Evolutionary conservation across 2,888 invertebrate genomes (phyloP).

Genomic region (Rutpela maculata): DNA sequence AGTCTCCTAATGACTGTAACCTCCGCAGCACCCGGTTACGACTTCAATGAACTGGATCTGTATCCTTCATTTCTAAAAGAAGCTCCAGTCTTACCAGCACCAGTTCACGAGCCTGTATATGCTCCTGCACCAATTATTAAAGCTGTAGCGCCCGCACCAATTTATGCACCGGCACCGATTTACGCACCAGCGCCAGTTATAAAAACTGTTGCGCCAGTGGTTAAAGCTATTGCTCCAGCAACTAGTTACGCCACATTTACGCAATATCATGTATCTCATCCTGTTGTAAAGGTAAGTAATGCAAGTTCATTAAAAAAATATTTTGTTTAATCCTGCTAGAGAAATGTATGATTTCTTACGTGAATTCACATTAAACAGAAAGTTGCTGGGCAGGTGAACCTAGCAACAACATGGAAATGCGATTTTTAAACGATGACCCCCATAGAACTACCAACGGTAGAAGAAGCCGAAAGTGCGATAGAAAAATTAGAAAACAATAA

Average conservation of each 20-base stretch:
- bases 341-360: too few species aligned
- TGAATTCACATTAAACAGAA: too few species aligned
- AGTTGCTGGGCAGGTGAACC: too few species aligned
- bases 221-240: conserved; percentile 70
- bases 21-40: conserved; percentile 26
- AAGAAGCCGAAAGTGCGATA: too few species aligned
- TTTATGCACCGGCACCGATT: background rate
- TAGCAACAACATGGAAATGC: too few species aligned
- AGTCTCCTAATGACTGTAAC: conserved; percentile 12
- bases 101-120: background rate
- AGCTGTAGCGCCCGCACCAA: background rate
- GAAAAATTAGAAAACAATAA: too few species aligned
- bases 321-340: too few species aligned
- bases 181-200: conserved; percentile 46
- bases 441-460: too few species aligned
- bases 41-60: conserved; percentile 22
- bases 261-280: conserved; percentile 65
- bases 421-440: too few species aligned
- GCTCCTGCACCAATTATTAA: background rate
- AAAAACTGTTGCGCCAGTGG: conserved; percentile 52
- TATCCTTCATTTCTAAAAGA: conserved; percentile 20
- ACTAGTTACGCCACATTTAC: conserved; percentile 79
- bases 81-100: conserved; percentile 14
- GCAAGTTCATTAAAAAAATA: too few species aligned
- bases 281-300: conserved; percentile 67